Percentiles rank a stretch among this genome's conserved stretches.
phyloP scores from a whole-genome alignment of 64 coral and sea anemone genomes.

The Porites lutea region DNA sequence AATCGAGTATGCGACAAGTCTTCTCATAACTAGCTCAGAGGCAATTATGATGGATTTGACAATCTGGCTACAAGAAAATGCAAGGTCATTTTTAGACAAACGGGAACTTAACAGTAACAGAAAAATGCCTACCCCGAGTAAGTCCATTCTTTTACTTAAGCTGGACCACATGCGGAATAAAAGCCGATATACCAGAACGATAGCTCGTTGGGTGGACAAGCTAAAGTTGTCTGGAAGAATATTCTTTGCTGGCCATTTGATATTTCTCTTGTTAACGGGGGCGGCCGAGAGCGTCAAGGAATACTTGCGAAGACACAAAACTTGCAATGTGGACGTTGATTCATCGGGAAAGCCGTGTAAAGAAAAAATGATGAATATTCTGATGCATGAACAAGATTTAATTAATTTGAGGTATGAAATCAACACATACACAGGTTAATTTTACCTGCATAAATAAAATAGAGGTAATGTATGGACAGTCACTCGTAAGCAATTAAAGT shows the following conservation, averaged over 20 bases:
- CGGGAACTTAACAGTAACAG: neutral
- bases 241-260: conserved; percentile 72
- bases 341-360: conserved; percentile 90
- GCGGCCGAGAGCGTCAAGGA: conserved; percentile 41
- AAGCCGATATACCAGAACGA: conserved; percentile 71
- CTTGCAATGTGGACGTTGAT: conserved; percentile 92
- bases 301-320: conserved; percentile 80
- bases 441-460: too few relatives aligned
- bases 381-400: conserved; percentile 46
- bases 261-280: conserved; percentile 81
- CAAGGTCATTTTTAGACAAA: neutral
- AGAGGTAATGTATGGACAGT: too few relatives aligned
- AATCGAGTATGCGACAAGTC: conserved; percentile 30
- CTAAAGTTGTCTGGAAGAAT: conserved; percentile 57
- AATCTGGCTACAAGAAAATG: conserved; percentile 85
- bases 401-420: neutral
- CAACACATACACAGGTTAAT: neutral
- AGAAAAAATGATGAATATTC: conserved; percentile 92
- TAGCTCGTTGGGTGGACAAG: conserved; percentile 81
- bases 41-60: conserved; percentile 82
- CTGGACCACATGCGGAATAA: conserved; percentile 93
- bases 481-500: too few relatives aligned
- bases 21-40: neutral
- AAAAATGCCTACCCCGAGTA: neutral
- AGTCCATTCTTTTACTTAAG: conserved; percentile 67